A percentile compares a stretch with the other conserved stretches of the same genome.
Evolutionary conservation across 2,888 invertebrate species (phyloP).

Genomic region (Conops quadrifasciatus): DNA sequence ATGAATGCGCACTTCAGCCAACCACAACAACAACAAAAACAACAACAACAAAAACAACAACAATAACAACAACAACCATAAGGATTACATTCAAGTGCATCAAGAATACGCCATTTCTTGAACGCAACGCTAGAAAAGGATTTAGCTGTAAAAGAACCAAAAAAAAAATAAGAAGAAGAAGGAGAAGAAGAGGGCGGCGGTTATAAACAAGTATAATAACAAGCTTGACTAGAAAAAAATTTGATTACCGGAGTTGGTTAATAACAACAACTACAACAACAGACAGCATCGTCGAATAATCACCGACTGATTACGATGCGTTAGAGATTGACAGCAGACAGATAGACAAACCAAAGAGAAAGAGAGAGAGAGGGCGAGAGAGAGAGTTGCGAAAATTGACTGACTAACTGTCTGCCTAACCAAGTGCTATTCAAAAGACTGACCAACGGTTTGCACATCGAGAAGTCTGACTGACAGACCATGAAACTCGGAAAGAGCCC

Average conservation of each 20-base stretch:
- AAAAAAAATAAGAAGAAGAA: too few species aligned
- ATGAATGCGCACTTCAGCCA: conserved; percentile 24
- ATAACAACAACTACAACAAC: conserved; percentile 21
- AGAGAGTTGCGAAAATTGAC: too few species aligned
- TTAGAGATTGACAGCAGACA: too few species aligned
- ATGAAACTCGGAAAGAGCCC: too few species aligned
- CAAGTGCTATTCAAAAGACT: background rate
- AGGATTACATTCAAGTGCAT: conserved; percentile 8
- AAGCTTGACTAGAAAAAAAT: too few species aligned
- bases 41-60: conserved; percentile 32
- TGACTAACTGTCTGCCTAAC: background rate
- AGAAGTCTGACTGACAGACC: background rate
- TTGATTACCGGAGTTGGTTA: background rate
- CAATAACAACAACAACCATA: conserved; percentile 22
- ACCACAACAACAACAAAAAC: background rate
- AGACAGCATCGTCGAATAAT: background rate
- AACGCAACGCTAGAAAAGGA: too few species aligned
- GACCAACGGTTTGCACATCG: background rate
- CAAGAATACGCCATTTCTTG: too few species aligned
- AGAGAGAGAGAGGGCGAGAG: background rate
- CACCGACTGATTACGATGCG: background rate
- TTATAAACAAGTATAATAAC: too few species aligned
- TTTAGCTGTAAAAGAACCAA: too few species aligned
- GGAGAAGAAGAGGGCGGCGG: too few species aligned
- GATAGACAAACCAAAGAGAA: too few species aligned